Conservation (phyloP, 2,113 vertebrate genomes). For the Phyllostomus hastatus region DNA sequence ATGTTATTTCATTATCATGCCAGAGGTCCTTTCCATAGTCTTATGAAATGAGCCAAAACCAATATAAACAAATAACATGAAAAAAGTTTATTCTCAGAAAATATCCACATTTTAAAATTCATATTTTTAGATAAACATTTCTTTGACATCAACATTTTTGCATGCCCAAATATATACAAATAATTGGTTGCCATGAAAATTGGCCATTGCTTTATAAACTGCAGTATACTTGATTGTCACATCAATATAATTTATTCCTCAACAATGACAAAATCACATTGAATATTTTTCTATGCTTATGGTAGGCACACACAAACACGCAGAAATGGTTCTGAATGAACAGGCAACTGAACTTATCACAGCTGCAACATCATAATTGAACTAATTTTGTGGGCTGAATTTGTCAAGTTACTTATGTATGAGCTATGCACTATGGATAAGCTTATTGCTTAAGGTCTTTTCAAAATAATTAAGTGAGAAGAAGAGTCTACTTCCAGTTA, state of each 20-base stretch:
- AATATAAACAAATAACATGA: background rate
- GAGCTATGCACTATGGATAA: conserved; percentile 6
- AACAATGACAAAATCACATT: background rate
- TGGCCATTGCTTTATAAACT: background rate
- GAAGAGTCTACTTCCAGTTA: background rate
- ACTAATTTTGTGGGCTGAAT: conserved; percentile 44
- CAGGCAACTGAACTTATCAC: conserved; percentile 9
- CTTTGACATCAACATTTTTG: background rate
- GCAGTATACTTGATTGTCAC: background rate
- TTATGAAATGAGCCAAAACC: background rate
- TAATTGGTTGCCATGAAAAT: background rate
- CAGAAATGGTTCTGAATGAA: background rate
- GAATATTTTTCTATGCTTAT: background rate
- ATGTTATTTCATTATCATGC: background rate
- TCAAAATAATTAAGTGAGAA: conserved; percentile 47
- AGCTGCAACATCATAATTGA: conserved; percentile 48
- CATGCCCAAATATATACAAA: background rate
- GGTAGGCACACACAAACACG: background rate
- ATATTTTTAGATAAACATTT: conserved; percentile 2
- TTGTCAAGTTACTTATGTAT: conserved; percentile 57
- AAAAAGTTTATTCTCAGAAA: background rate
- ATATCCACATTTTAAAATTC: background rate
- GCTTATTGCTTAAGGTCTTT: conserved; percentile 5
- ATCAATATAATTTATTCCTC: background rate
- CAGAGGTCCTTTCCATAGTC: background rate